Percentiles rank a stretch among this genome's conserved stretches.
Conservation (phyloP, 2,797 vertebrate species). For the Neosilurus hyrtlii region DNA sequence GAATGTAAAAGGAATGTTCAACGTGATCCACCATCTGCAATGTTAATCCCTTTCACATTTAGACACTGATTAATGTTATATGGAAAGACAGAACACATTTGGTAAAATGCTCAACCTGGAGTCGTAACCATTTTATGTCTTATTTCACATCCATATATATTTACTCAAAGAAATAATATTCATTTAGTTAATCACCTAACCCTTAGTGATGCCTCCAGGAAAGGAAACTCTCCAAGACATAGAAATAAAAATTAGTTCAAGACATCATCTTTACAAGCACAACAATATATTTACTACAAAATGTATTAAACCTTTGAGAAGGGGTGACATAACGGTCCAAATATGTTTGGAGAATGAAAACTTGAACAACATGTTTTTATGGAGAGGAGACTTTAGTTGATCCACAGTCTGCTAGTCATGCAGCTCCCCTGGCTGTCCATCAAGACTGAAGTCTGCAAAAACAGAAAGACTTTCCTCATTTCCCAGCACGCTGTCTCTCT, state of each 20-base stretch:
- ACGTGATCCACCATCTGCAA: constrained; percentile 35
- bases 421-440: constrained; percentile 38
- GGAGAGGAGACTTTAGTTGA: constrained; percentile 31
- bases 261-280: constrained; percentile 2
- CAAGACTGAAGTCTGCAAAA: constrained; percentile 33
- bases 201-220: neutral
- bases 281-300: constrained; percentile 9
- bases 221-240: neutral
- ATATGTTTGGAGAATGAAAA: constrained; percentile 30
- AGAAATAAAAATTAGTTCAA: neutral
- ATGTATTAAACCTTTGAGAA: neutral
- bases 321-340: constrained; percentile 21
- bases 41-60: constrained; percentile 21
- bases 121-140: neutral
- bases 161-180: neutral
- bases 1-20: constrained; percentile 34
- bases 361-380: constrained; percentile 42
- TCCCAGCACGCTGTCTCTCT: constrained; percentile 24
- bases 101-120: neutral
- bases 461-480: constrained; percentile 43
- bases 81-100: neutral
- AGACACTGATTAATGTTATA: constrained; percentile 26
- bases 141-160: neutral
- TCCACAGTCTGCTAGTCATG: constrained; percentile 42
- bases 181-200: neutral